Base-by-base conservation (phyloP, 2,113 vertebrate genomes). In the Lepidothrix coronata region DNA sequence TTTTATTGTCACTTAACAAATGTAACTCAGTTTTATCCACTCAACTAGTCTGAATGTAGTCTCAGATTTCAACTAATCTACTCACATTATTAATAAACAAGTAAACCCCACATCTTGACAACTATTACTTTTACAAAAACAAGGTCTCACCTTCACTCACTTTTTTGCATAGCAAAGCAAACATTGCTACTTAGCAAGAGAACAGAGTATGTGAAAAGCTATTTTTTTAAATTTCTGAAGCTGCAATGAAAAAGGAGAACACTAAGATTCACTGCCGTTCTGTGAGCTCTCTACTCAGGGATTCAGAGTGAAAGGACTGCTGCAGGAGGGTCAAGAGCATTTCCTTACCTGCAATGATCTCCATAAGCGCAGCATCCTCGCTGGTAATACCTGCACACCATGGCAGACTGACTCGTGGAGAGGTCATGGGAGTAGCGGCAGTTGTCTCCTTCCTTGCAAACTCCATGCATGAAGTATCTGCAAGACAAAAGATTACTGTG, bases 391-490 rank as follows among this genome's bases (percentile, higher is more conserved):
- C 99, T 99, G 98, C 99, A 99, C 93, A 98, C 98, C 98, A 99
- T 98, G 86, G 98, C 97, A 62, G 98, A 98, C 31, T 99, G 98
- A 97, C 99, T 98, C 97, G 96, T 99, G 86, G 98, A 98, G 86
- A 99, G 99, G 94, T 99, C 99, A 52, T 99, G 99, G 4, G 99
- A 99, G 95, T 99, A 99, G 78, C 99, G 99, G 96, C 99, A 99
- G 98, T 99, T 99, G 77, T 98, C 98, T 84, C 99, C 99, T 98
- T 99, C 99, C 98, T 99, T 99, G 98, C 99, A 99, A 95, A 99
- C 98, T 37, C 99, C 99, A 92, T 99, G 99, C 98, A 99, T 99
- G 98, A 99, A 99, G 93, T 99, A 99, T 83, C 99, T 99, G 97
- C 4, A 84, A 97, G 59, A 97, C 22, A 93, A 51, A 92, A 43